A percentile compares a stretch with the other conserved stretches of the same genome.
These are phyloP conservation scores for Tipula confusa DNA, from an alignment of 2,888 invertebrate genomes.

Conservation along the genomic window DNA sequence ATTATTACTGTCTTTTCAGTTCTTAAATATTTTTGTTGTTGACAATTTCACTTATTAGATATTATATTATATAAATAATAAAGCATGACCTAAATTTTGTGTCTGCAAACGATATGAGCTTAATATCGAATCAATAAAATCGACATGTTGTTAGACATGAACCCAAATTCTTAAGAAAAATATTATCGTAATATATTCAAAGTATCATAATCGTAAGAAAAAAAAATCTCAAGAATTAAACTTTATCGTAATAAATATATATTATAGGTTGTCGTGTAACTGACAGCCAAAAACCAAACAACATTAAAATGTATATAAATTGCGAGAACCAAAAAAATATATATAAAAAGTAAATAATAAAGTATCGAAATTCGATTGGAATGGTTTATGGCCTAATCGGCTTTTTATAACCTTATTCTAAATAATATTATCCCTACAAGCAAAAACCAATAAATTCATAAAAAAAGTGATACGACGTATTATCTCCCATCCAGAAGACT, in stretches of 20 bases:
- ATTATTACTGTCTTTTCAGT: background rate
- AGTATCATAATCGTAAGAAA: background rate
- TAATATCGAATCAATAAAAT: background rate
- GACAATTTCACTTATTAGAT: background rate
- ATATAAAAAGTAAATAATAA: background rate
- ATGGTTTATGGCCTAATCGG: constrained; percentile 25
- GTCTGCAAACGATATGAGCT: background rate
- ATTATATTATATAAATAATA: background rate
- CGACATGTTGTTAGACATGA: constrained; percentile 9
- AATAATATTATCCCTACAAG: constrained; percentile 20
- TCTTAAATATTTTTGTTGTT: background rate
- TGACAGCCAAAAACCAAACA: constrained; percentile 1
- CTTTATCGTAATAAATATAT: constrained; percentile 25
- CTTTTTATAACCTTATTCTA: constrained; percentile 20
- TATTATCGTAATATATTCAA: background rate
- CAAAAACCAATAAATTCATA: constrained; percentile 25
- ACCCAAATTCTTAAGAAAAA: background rate
- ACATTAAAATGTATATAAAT: constrained; percentile 4
- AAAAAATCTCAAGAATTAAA: constrained; percentile 12
- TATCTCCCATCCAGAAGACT: background rate
- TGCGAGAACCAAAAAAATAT: background rate
- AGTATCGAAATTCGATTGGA: background rate
- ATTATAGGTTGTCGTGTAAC: background rate
- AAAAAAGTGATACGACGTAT: background rate
- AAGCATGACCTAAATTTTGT: background rate